These are phyloP conservation scores for Sigmodon hispidus DNA, from an alignment of 2,113 vertebrate species.

Conservation along the genomic window DNA sequence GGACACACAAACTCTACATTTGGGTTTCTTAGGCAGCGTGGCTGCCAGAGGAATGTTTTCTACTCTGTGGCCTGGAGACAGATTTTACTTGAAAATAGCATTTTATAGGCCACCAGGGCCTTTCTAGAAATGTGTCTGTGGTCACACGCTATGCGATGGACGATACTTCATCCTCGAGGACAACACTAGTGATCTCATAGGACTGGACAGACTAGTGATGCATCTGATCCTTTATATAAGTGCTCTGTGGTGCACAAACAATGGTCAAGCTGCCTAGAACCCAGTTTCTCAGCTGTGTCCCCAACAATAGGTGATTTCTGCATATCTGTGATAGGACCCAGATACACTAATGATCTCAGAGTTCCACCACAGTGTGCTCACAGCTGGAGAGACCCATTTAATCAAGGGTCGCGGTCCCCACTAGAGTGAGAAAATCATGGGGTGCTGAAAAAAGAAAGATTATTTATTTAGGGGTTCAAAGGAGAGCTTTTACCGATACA, in stretches of 20 bases:
- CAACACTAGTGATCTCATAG: accelerated
- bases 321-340: background rate
- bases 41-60: background rate
- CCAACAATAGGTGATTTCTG: background rate
- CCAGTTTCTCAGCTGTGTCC: background rate
- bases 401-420: background rate
- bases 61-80: slow-evolving; percentile 20
- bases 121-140: slow-evolving; percentile 33
- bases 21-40: slow-evolving; percentile 26
- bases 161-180: background rate
- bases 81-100: slow-evolving; percentile 66
- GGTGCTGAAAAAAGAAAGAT: too few species aligned
- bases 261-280: background rate
- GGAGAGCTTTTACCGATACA: too few species aligned
- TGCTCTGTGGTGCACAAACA: background rate
- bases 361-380: background rate
- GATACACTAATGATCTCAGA: background rate
- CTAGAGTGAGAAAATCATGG: too few species aligned
- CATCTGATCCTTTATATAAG: too few species aligned
- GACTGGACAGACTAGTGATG: background rate
- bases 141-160: background rate
- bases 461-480: too few species aligned
- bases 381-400: background rate
- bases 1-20: background rate
- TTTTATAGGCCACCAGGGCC: slow-evolving; percentile 46